These are phyloP conservation scores for Scolopax bukidnonensis DNA, from an alignment of 2,797 vertebrate genomes.

Conservation along the genomic window DNA sequence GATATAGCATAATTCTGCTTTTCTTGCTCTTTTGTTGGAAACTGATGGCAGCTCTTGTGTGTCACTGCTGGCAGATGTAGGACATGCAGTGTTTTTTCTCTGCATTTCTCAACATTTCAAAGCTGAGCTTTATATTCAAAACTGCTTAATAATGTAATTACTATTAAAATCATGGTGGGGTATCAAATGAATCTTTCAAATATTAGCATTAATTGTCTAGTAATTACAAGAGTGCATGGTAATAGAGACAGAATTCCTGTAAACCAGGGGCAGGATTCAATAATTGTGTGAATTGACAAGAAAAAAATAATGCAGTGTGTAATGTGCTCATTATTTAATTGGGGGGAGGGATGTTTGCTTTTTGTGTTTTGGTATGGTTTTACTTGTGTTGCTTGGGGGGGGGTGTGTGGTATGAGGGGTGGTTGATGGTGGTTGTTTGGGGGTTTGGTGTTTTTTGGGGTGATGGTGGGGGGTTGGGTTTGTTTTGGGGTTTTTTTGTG, in stretches of 20 bases:
- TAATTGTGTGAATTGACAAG: neutral
- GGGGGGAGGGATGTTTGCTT: neutral
- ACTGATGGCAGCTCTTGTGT: neutral
- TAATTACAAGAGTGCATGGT: neutral
- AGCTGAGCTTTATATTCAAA: neutral
- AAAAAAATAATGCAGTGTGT: neutral
- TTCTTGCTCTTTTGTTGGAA: neutral
- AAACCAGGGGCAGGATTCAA: neutral
- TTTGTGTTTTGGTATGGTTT: neutral
- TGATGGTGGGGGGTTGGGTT: too few species aligned
- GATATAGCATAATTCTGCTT: neutral
- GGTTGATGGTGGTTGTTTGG: neutral
- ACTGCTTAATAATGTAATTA: neutral
- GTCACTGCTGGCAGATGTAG: neutral
- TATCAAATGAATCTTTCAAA: neutral
- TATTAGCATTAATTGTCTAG: neutral
- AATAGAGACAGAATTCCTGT: neutral
- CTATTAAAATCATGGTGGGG: neutral
- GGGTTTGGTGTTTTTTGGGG: neutral
- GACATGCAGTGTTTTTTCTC: neutral
- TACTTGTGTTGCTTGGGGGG: neutral
- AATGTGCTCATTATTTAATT: neutral
- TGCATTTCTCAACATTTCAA: neutral
- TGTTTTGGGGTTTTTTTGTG: neutral
- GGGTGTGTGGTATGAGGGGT: rapidly evolving